These are phyloP conservation scores for Protonibea diacanthus DNA, from an alignment of 2,797 vertebrate genomes.

Conservation along the genomic window DNA sequence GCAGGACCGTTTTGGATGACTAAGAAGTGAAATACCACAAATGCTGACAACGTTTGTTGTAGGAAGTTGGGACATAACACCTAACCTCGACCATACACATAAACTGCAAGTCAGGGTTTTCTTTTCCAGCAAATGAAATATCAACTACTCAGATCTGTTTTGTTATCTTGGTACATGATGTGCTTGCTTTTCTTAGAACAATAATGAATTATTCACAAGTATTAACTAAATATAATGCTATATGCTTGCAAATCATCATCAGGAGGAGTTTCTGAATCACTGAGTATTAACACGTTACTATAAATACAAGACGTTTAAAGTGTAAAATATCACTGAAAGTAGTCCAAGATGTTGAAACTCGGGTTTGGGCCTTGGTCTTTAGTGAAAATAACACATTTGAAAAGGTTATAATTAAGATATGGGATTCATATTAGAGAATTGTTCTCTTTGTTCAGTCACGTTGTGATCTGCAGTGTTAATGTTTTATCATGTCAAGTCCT, in stretches of 20 bases:
- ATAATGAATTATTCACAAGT: background rate
- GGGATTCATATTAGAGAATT: background rate
- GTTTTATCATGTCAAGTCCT: background rate
- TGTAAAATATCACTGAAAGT: background rate
- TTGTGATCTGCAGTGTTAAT: background rate
- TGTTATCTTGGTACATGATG: background rate
- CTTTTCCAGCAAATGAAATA: background rate
- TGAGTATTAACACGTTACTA: background rate
- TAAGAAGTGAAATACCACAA: conserved; percentile 25
- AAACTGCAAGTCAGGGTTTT: background rate
- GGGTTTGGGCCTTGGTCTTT: background rate
- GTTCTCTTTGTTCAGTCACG: background rate
- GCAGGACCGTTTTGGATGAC: background rate
- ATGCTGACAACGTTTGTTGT: conserved; percentile 20
- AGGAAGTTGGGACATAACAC: conserved; percentile 31
- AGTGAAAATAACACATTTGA: background rate
- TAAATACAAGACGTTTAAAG: background rate
- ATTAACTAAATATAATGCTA: background rate
- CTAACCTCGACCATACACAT: background rate
- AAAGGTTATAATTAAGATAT: conserved; percentile 2
- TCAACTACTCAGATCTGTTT: background rate
- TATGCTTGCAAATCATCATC: background rate
- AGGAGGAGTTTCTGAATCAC: background rate
- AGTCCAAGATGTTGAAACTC: background rate
- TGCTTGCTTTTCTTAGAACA: background rate